Evolutionary conservation across 1,140 invertebrate genomes (phyloP).

Genomic region (Drosophila pruinosa): DNA sequence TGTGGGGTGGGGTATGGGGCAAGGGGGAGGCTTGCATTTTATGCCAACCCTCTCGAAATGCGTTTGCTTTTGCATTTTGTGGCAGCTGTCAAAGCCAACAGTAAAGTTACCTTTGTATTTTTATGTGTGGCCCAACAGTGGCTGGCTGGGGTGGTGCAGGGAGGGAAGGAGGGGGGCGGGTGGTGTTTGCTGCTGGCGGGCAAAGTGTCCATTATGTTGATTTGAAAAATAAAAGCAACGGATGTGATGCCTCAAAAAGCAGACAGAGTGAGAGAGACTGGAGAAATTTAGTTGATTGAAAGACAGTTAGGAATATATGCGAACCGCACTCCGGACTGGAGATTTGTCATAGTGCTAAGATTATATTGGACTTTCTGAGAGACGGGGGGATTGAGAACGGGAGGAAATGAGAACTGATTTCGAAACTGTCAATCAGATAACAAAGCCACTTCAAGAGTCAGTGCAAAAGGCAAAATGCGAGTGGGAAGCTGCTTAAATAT

Average conservation of each 20-base stretch:
- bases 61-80: conserved; percentile 68
- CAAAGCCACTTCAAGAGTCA: conserved; percentile 24
- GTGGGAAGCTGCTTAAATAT: conserved; percentile 18
- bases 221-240: conserved; percentile 77
- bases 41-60: conserved; percentile 45
- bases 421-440: conserved; percentile 45
- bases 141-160: background rate
- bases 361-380: background rate
- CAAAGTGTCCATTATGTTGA: conserved; percentile 80
- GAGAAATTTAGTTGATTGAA: conserved; percentile 74
- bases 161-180: background rate
- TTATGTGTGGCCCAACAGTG: conserved; percentile 40
- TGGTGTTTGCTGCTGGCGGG: conserved; percentile 46
- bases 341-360: conserved; percentile 34
- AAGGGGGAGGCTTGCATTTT: background rate
- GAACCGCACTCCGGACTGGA: conserved; percentile 5
- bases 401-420: conserved; percentile 35
- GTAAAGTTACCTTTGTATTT: conserved; percentile 75
- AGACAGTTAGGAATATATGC: conserved; percentile 52
- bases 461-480: background rate
- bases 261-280: background rate
- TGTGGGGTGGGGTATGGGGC: background rate
- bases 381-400: no score
- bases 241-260: conserved; percentile 58
- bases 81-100: conserved; percentile 76